Conservation (phyloP, 2,113 vertebrate species). For the Scophthalmus maximus region DNA sequence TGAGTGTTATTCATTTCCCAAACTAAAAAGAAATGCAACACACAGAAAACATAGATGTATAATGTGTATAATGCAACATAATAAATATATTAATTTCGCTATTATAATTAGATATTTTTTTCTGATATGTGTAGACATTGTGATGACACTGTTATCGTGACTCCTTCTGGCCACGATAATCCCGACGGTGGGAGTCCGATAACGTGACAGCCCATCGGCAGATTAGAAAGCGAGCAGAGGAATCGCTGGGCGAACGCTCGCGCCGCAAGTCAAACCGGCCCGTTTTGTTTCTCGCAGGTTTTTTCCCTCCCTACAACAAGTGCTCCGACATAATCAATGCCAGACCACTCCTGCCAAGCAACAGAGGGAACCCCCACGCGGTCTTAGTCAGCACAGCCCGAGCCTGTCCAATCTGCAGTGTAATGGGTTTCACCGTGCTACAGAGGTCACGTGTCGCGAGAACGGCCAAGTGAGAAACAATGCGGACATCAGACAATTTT, state of each 20-base stretch:
- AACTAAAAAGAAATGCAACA: no score
- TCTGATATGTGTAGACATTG: no score
- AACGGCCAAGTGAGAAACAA: neutral
- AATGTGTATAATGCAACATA: no score
- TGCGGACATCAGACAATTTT: neutral
- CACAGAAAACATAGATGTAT: no score
- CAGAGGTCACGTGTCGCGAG: neutral
- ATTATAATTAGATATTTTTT: no score
- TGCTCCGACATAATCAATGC: conserved; percentile 64
- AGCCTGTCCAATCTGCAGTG: conserved; percentile 20
- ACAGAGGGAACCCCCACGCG: conserved; percentile 52
- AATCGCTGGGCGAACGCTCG: conserved; percentile 12
- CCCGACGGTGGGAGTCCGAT: neutral
- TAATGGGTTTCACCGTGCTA: neutral
- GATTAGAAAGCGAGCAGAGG: neutral
- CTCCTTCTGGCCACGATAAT: neutral
- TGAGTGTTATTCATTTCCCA: no score
- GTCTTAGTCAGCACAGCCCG: conserved; percentile 36
- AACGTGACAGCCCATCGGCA: neutral
- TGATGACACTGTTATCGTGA: no score
- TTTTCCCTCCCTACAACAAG: conserved; percentile 53
- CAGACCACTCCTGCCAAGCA: conserved; percentile 59
- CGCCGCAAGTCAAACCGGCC: conserved; percentile 42
- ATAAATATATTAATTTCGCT: no score
- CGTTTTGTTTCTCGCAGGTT: conserved; percentile 34